phyloP scores from a whole-genome alignment of 2,113 vertebrate species.

The Onychostoma macrolepis region DNA sequence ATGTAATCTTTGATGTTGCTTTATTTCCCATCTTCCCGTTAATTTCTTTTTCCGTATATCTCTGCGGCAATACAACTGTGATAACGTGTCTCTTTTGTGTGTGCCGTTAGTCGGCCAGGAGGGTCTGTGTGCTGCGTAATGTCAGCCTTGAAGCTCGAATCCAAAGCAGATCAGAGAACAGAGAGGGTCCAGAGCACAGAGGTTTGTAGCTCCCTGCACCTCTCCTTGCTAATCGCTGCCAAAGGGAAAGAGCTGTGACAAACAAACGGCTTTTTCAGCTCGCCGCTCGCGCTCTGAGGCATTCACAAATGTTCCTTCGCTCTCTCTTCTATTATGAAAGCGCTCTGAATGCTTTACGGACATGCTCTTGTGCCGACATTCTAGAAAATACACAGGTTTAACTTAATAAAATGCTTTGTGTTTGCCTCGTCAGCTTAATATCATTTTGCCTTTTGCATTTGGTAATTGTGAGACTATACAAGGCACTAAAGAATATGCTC shows the following conservation, averaged over 20 bases:
- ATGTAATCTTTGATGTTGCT: background rate
- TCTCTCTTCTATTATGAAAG: background rate
- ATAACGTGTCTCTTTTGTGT: slow-evolving; percentile 58
- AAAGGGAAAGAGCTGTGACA: slow-evolving; percentile 30
- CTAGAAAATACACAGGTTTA: background rate
- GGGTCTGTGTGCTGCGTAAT: slow-evolving; percentile 53
- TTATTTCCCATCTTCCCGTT: background rate
- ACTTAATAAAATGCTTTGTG: background rate
- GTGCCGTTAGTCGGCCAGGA: slow-evolving; percentile 36
- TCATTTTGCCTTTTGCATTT: slow-evolving; percentile 11
- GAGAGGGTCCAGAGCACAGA: slow-evolving; percentile 28
- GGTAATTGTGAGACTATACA: slow-evolving; percentile 36
- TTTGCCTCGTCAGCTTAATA: slow-evolving; percentile 17
- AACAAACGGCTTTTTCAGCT: slow-evolving; percentile 36
- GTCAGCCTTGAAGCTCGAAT: slow-evolving; percentile 49
- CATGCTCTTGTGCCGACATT: background rate
- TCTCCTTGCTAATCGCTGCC: slow-evolving; percentile 3
- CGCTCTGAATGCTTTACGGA: background rate
- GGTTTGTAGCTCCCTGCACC: background rate
- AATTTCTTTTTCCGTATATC: background rate
- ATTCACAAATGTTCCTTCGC: background rate
- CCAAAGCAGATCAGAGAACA: slow-evolving; percentile 43
- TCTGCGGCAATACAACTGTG: background rate
- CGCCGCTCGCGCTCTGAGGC: background rate
- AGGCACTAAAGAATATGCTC: slow-evolving; percentile 38